Conservation (phyloP, 1,140 invertebrate genomes). For the Drosophila virilis region DNA sequence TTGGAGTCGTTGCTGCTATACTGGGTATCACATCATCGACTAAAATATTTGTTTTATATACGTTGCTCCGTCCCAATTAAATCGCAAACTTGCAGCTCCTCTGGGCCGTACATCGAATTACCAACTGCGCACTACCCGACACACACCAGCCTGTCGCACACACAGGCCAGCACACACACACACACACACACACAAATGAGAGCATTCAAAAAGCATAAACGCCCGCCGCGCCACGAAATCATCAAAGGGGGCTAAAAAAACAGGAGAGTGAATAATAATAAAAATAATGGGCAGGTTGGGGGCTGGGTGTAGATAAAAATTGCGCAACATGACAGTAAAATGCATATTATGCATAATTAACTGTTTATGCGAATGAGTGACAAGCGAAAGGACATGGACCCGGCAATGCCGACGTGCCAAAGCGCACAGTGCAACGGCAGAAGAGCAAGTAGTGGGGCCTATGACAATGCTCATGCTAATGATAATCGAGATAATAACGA, state of each 20-base stretch:
- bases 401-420: slow-evolving; percentile 35
- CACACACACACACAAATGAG: slow-evolving; percentile 55
- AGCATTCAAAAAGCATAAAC: slow-evolving; percentile 76
- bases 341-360: slow-evolving; percentile 83
- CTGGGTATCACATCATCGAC: no score
- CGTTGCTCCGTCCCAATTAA: slow-evolving; percentile 23
- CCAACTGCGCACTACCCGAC: slow-evolving; percentile 66
- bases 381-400: slow-evolving; percentile 72
- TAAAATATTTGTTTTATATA: no score
- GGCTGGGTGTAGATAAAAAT: slow-evolving; percentile 55
- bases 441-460: slow-evolving; percentile 30
- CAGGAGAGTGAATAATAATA: slow-evolving; percentile 34
- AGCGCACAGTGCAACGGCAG: slow-evolving; percentile 11
- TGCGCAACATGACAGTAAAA: slow-evolving; percentile 80
- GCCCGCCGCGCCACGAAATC: slow-evolving; percentile 32
- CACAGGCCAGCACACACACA: slow-evolving; percentile 14
- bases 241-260: slow-evolving; percentile 2
- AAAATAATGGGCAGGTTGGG: slow-evolving; percentile 43
- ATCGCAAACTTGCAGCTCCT: slow-evolving; percentile 21
- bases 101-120: slow-evolving; percentile 62
- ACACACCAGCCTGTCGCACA: slow-evolving; percentile 40
- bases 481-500: slow-evolving; percentile 50
- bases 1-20: no score
- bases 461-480: slow-evolving; percentile 57
- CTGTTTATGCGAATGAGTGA: slow-evolving; percentile 83